phyloP scores from a whole-genome alignment of 2,888 invertebrate species.

The Drosophila peninsularis region DNA sequence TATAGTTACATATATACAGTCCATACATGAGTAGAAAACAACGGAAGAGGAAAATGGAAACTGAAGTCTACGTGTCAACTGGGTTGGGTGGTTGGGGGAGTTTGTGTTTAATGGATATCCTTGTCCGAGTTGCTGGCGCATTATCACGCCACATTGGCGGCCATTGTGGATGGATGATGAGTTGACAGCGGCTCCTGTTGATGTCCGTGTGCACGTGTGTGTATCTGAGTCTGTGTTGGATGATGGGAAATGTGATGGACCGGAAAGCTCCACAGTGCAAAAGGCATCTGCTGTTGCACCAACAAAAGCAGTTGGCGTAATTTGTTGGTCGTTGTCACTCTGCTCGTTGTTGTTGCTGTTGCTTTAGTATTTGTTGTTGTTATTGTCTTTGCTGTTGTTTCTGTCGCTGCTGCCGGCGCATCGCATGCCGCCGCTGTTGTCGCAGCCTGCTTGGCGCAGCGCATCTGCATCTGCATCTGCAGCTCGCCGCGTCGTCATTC shows the following conservation, averaged over 20 bases:
- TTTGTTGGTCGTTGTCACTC: constrained; percentile 76
- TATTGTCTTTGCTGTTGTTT: constrained; percentile 22
- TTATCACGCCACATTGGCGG: constrained; percentile 74
- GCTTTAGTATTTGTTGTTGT: constrained; percentile 17
- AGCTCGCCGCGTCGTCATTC: constrained; percentile 87
- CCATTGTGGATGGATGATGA: constrained; percentile 58
- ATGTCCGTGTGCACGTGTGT: neutral
- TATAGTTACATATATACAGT: constrained; percentile 60
- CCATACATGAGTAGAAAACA: constrained; percentile 19
- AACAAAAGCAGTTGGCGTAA: constrained; percentile 78
- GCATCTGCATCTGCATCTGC: constrained; percentile 81
- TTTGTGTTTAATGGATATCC: constrained; percentile 21
- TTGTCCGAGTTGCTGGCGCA: constrained; percentile 51
- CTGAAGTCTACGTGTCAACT: neutral
- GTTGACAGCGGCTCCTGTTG: constrained; percentile 20
- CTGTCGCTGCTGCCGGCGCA: constrained; percentile 49
- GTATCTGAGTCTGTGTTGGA: constrained; percentile 6
- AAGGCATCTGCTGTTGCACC: constrained; percentile 78
- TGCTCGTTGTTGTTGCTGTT: constrained; percentile 25
- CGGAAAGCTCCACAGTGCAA: constrained; percentile 78
- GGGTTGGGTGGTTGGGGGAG: neutral
- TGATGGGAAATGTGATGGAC: constrained; percentile 74
- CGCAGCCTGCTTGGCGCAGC: constrained; percentile 46
- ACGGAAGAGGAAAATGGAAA: neutral
- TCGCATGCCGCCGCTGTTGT: constrained; percentile 28